Conservation (phyloP, 1,140 invertebrate genomes). For the Drosophila insularis region DNA sequence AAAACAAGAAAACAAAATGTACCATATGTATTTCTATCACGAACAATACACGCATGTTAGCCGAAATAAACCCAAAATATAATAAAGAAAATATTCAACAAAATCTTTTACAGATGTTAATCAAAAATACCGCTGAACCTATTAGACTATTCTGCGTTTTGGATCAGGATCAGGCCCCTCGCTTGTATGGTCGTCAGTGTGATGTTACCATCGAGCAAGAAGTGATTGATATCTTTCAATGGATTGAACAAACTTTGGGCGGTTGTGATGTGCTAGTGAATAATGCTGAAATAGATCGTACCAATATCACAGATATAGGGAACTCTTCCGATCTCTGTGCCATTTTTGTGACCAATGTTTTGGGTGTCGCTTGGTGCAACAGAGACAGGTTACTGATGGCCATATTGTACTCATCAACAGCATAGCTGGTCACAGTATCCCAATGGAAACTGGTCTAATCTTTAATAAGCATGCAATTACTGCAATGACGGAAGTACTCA, state of each 20-base stretch:
- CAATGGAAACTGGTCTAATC: slow-evolving; percentile 42
- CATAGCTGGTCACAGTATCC: slow-evolving; percentile 83
- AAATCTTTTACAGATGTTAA: background rate
- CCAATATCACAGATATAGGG: slow-evolving; percentile 55
- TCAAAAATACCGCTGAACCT: background rate
- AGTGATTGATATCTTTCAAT: slow-evolving; percentile 85
- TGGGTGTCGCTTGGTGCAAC: slow-evolving; percentile 84
- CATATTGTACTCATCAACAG: slow-evolving; percentile 83
- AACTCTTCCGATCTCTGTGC: slow-evolving; percentile 50
- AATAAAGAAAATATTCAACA: slow-evolving; percentile 49
- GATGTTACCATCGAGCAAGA: slow-evolving; percentile 86
- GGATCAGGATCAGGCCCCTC: slow-evolving; percentile 38
- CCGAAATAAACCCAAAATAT: slow-evolving; percentile 62
- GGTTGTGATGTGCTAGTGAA: slow-evolving; percentile 87
- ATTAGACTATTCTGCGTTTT: background rate
- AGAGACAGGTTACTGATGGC: slow-evolving; percentile 85
- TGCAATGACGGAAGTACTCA: slow-evolving; percentile 84
- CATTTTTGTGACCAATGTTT: slow-evolving; percentile 83
- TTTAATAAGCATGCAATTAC: slow-evolving; percentile 84
- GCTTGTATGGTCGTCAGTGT: slow-evolving; percentile 83
- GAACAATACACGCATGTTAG: slow-evolving; percentile 70
- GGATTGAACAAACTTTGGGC: slow-evolving; percentile 85
- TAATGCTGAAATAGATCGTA: slow-evolving; percentile 84
- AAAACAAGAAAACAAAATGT: slow-evolving; percentile 36
- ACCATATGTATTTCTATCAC: slow-evolving; percentile 59